A percentile compares a stretch with the other conserved stretches of the same genome.
Conservation (phyloP, 2,888 invertebrate species). For the Lasioglossum leucozonium region DNA sequence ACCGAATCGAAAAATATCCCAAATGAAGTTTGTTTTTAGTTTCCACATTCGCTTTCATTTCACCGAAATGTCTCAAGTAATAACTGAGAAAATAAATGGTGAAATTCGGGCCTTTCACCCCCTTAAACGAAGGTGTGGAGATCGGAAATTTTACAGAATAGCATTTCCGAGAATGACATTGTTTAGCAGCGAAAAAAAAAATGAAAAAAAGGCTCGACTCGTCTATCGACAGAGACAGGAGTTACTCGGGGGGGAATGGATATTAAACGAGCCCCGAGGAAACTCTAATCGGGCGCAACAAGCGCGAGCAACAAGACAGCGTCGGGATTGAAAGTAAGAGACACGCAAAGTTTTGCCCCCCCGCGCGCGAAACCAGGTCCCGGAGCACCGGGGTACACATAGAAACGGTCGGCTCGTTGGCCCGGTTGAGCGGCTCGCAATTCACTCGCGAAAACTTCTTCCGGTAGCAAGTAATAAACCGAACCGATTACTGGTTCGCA, state of each 20-base stretch:
- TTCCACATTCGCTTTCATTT: too few species aligned
- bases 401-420: slow-evolving; percentile 12
- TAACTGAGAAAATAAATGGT: too few species aligned
- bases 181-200: too few species aligned
- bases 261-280: background rate
- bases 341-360: background rate
- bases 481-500: slow-evolving; percentile 17
- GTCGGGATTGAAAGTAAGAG: slow-evolving; percentile 6
- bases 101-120: too few species aligned
- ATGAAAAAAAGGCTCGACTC: background rate
- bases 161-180: too few species aligned
- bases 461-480: slow-evolving; percentile 32
- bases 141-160: too few species aligned
- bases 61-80: too few species aligned
- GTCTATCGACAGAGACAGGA: background rate
- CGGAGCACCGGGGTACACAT: background rate
- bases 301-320: background rate
- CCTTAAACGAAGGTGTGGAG: too few species aligned
- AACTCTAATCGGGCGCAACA: slow-evolving; percentile 3
- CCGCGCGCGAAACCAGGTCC: background rate
- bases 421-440: slow-evolving; percentile 47
- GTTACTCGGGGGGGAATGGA: background rate
- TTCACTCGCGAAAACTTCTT: slow-evolving; percentile 51
- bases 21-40: too few species aligned
- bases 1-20: too few species aligned